phyloP scores from a whole-genome alignment of 2,797 vertebrate genomes.

The Odontamblyopus rebecca region DNA sequence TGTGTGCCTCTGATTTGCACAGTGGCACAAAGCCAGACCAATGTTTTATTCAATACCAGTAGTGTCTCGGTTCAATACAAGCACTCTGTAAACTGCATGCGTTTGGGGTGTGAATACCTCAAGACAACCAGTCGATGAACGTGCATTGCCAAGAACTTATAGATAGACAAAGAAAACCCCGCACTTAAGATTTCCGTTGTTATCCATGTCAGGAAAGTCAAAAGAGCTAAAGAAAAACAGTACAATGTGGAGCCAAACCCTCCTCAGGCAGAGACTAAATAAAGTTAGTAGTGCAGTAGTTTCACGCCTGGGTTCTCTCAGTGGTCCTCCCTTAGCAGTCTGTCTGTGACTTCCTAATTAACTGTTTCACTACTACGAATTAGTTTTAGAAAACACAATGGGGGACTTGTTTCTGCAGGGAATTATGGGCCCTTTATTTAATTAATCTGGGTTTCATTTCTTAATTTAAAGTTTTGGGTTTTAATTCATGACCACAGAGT shows the following conservation, averaged over 20 bases:
- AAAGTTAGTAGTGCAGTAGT: conserved; percentile 17
- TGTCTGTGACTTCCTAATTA: conserved; percentile 2
- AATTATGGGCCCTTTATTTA: neutral
- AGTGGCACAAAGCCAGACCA: conserved; percentile 18
- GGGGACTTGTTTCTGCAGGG: too few species aligned
- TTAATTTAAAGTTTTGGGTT: too few species aligned
- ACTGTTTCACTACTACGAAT: neutral
- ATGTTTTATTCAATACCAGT: conserved; percentile 22
- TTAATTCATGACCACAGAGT: neutral
- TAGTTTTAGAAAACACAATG: neutral
- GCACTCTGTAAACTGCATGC: conserved; percentile 16
- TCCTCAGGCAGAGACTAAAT: conserved; percentile 18
- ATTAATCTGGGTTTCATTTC: too few species aligned
- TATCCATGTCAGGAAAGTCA: conserved; percentile 9
- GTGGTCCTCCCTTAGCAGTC: conserved; percentile 15
- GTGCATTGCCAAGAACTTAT: neutral
- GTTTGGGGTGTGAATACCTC: conserved; percentile 21
- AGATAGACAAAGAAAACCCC: conserved; percentile 14
- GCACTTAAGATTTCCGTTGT: conserved; percentile 17
- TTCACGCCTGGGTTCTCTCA: conserved; percentile 36
- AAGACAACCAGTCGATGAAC: neutral
- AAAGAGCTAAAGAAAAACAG: conserved; percentile 15
- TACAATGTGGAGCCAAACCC: conserved; percentile 2
- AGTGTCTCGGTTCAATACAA: neutral
- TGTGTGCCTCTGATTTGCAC: conserved; percentile 16